Evolutionary conservation across 1,140 invertebrate species (phyloP).

Genomic region (Drosophila leontia): DNA sequence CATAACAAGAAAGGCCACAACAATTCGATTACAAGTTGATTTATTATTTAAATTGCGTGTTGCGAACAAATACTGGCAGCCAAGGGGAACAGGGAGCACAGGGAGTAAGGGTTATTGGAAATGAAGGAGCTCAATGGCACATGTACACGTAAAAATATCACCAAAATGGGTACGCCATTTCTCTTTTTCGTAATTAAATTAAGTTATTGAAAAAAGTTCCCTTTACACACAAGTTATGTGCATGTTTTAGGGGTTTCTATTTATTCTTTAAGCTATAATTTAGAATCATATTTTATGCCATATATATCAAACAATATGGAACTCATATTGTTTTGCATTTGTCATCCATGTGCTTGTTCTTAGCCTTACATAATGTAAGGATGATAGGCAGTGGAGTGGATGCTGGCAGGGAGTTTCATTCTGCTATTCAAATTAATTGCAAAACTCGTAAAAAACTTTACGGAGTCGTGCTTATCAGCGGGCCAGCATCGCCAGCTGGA

Average conservation of each 20-base stretch:
- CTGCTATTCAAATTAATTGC: slow-evolving; percentile 62
- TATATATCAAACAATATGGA: background rate
- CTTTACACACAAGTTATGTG: background rate
- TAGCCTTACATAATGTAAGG: slow-evolving; percentile 30
- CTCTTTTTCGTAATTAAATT: background rate
- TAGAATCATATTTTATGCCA: background rate
- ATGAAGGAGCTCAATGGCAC: slow-evolving; percentile 15
- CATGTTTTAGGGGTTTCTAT: background rate
- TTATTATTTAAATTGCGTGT: slow-evolving; percentile 69
- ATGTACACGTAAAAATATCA: slow-evolving; percentile 4
- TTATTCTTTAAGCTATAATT: background rate
- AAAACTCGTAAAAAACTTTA: slow-evolving; percentile 55
- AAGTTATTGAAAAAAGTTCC: background rate
- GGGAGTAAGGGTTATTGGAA: slow-evolving; percentile 3
- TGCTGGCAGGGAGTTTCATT: slow-evolving; percentile 9
- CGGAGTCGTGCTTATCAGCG: slow-evolving; percentile 51
- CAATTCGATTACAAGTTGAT: slow-evolving; percentile 61
- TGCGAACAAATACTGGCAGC: slow-evolving; percentile 24
- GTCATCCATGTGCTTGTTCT: background rate
- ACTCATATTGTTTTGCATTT: background rate
- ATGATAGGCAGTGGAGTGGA: background rate
- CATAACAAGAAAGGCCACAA: slow-evolving; percentile 29
- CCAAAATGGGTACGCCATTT: background rate
- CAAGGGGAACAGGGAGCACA: slow-evolving; percentile 9
- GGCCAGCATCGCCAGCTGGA: slow-evolving; percentile 39